Base-by-base conservation (phyloP, 2,113 vertebrate species). In the Nanorana parkeri region DNA sequence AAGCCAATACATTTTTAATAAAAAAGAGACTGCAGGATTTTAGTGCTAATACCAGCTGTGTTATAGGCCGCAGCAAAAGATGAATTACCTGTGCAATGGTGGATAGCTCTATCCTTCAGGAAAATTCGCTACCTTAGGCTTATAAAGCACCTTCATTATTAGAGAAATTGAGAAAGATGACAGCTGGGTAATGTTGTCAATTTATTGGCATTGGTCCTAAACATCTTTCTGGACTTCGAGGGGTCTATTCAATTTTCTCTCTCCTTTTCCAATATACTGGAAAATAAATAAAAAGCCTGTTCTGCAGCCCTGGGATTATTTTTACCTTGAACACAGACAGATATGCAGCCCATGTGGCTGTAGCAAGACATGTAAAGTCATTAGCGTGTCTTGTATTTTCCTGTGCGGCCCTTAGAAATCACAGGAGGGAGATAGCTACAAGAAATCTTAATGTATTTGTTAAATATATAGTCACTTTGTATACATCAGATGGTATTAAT, bases 81-180 rank as follows among this genome's bases (percentile, higher is more conserved):
- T 78, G 64, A 52, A 78, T 78, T 21, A 55, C 77, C n/a, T 54
- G 4, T 23, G 56, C 19, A 36, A 41, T 21, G 55, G 72, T 54
- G 77, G 65, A 23, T 79, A 56, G 66, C 23, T 69, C 29, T 47
- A 68, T 60, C 54, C 65, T 56, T 67, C 23, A n/a, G 17, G 24
- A n/a, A 8, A 21, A 58, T 32, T 36, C 21, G 65, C 66, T 68
- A 68, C 65, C 77, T 69, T 20, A 68, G 54, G 77, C 66, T 79
- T 68, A 58, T 68, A 69, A 68, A 58, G 55, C 20, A 21, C 58
- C 21, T 68, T 79, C 66, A 68, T 79, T 78, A 78, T 78, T 56
- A 79, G 54, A 68, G 68, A 79, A 60, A 79, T 79, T 60, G 77
- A 68, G 52, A 79, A 79, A 56, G 65, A 79, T 79, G 77, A 79